Conservation (phyloP, 2,113 vertebrate species). For the Xyliphius kryptos region DNA sequence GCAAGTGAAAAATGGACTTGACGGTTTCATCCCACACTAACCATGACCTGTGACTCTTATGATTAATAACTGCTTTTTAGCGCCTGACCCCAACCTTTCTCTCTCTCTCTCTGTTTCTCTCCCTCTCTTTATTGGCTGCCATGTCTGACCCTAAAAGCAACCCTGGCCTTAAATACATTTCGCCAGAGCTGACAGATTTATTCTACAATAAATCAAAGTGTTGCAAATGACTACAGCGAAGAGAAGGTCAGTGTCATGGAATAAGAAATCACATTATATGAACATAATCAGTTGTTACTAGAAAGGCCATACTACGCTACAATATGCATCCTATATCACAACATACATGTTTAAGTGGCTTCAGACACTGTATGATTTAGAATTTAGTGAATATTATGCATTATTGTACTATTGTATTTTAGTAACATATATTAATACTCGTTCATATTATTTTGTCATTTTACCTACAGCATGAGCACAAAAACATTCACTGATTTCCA, state of each 20-base stretch:
- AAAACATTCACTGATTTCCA: too few relatives aligned
- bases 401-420: too few relatives aligned
- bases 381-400: too few relatives aligned
- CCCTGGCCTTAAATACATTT: conserved; percentile 62
- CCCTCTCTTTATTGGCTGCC: conserved; percentile 64
- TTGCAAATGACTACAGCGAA: conserved; percentile 52
- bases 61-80: conserved; percentile 31
- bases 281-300: conserved; percentile 4
- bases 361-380: too few relatives aligned
- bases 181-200: conserved; percentile 62
- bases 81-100: conserved; percentile 32
- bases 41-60: too few relatives aligned
- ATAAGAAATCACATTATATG: conserved; percentile 52
- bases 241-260: conserved; percentile 58
- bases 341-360: too few relatives aligned
- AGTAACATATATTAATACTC: too few relatives aligned
- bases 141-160: conserved; percentile 57
- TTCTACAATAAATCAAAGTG: conserved; percentile 64
- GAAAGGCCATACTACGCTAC: neutral
- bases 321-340: too few relatives aligned
- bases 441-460: too few relatives aligned
- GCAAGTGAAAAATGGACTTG: too few relatives aligned
- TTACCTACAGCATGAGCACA: too few relatives aligned
- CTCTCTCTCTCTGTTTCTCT: conserved; percentile 51
- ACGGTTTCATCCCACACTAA: too few relatives aligned